Base-by-base conservation (phyloP, 2,113 vertebrate species). In the Corvus moneduloides region DNA sequence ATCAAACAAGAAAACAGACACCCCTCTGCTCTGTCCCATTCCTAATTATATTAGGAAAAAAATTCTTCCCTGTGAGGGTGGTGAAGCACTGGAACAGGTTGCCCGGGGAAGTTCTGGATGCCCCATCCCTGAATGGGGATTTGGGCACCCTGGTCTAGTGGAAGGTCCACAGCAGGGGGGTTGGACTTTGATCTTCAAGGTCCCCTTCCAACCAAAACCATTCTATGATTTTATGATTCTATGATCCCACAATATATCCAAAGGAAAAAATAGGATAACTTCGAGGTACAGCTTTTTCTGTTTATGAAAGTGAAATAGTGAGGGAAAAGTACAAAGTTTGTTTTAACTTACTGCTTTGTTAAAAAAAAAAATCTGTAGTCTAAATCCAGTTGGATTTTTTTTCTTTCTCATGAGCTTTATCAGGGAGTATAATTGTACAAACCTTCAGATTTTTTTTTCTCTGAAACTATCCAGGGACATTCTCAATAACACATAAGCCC, bases 21-120 rank as follows among this genome's bases (percentile, higher is more conserved):
- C 9, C 3, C 9, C 5, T 8, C 10, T 0, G 1, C n/a, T n/a
- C n/a, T 21, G 10, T 41, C 16, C 11, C 26, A 21, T 55, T 55
- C 11, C 48, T 62, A 48, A 35, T 48, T 76, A 22, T n/a, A 43
- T 55, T 62, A 43, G 6, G 19, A 14, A 43, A 68, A 54, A 23
- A 16, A 13, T 16, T 59, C 27, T 52, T 67, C 20, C 19, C 30
- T 55, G 7, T 55, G 41, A 27, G n/a, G 11, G 11, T 27, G 30
- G 17, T 55, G 52, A 62, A 61, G 21, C 17, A 43, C 48, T 48
- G 78, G n/a, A 54, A 48, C 11, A 49, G 20, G 11, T 41, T 76
- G 48, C 11, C 30, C n/a, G 22, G 28, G 30, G 30, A 44, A 61
- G 30, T 4, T 68, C 20, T 68, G 39, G 54, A 32, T 35, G 16